Base-by-base conservation (phyloP, 1,140 invertebrate genomes). In the Solenopsis invicta region DNA sequence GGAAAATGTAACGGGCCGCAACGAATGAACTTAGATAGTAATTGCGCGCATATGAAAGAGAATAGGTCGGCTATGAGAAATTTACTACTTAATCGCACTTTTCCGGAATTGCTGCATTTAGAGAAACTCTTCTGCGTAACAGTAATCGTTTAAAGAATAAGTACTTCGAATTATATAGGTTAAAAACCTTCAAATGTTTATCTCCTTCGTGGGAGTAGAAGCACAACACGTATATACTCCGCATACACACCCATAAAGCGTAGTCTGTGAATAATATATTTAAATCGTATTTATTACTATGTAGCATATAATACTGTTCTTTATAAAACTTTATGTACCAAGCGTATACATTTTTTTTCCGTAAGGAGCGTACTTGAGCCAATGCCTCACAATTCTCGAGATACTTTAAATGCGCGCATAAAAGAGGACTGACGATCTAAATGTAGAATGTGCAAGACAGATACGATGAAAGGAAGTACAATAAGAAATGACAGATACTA, bases 351-450 rank as follows among this genome's bases (percentile, higher is more conserved):
- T 6, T 41, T 41, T 41, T 41, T 41, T 41, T 6, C 4, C 5
- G 2, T 34, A 41, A 77, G 18, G 18, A 18, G 4, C 9, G 16
- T 41, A 56, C 10, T 81, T 71, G 41, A 45, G 37, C 5, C 16
- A 66, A 64, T 1, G 21, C 50, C 1, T 24, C 13, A 37, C 18
- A 81, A 91, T 90, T 88, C 78, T 75, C 85, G 13, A 50, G 69
- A 85, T 89, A 89, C 87, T 75, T 87, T 77, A 84, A 89, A 89
- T 74, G 67, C 59, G 76, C 72, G 64, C 48, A 85, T 85, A 90
- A 88, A 67, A 91, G 75, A 64, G 54, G 52, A 48, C 41, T 37
- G 59, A 82, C 18, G 74, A 61, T 54, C 34, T n/a, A 16, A 67
- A 24, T 13, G n/a, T 74, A 24, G 72, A 87, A 69, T 13, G 21